A percentile compares a stretch with the other conserved stretches of the same genome.
Evolutionary conservation across 2,113 vertebrate genomes (phyloP).

Genomic region (Diadophis punctatus): DNA sequence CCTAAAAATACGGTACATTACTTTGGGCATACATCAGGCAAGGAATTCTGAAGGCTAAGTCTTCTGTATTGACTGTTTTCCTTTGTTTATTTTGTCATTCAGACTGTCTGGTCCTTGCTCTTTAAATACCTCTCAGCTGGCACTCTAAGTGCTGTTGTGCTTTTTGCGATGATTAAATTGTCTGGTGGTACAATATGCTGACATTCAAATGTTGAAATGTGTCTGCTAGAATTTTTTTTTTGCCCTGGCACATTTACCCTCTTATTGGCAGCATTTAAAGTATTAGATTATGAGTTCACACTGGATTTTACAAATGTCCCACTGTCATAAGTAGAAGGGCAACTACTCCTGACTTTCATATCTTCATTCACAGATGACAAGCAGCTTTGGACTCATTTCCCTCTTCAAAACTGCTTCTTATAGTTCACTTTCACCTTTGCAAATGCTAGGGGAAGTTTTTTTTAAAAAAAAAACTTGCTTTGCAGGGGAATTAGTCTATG

Average conservation of each 20-base stretch:
- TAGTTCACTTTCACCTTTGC: not conserved
- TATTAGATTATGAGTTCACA: constrained; percentile 17
- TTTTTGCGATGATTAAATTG: constrained; percentile 22
- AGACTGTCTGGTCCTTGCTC: not conserved
- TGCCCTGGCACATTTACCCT: constrained; percentile 10
- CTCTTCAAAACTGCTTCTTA: not conserved
- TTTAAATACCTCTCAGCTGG: constrained; percentile 10
- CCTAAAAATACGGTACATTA: too few relatives aligned
- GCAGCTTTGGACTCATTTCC: constrained; percentile 2
- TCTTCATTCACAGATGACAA: constrained; percentile 8
- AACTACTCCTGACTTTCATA: constrained; percentile 9
- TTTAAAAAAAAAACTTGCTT: not conserved
- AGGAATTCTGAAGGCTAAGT: not conserved
- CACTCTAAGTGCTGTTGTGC: not conserved
- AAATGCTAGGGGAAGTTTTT: not conserved
- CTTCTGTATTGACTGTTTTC: not conserved
- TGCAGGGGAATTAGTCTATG: not conserved
- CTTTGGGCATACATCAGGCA: not conserved
- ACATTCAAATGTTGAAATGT: constrained; percentile 32
- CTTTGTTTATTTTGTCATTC: not conserved
- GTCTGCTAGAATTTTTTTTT: constrained; percentile 21
- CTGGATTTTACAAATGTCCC: constrained; percentile 16
- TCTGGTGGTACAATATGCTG: constrained; percentile 27
- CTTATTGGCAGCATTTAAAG: constrained; percentile 24
- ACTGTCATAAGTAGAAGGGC: not conserved